Base-by-base conservation (phyloP, 64 coral and sea anemone species). In the Cladopsammia gracilis region DNA sequence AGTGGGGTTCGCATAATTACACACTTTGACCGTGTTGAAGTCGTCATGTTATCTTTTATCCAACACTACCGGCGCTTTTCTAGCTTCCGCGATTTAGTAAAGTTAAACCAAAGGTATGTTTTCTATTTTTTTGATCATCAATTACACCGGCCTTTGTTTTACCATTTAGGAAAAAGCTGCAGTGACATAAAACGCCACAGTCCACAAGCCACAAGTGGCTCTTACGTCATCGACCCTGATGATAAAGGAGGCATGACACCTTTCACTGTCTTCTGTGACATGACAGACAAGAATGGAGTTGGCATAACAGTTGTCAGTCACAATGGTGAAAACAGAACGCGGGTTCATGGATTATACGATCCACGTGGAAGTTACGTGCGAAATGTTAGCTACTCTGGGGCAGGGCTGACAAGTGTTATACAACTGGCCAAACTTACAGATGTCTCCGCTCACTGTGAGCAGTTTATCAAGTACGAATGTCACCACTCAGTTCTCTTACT, bases 281-380 rank as follows among this genome's bases (percentile, higher is more conserved):
- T 84, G 90, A 75, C 64, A 72, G 79, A 92, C 90, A 84, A 92
- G 90, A 69, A 62, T 23, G 65, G 48, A 3, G 81, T 86, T n/a
- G 90, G 90, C 2, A 59, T 92, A 47, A 92, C 90, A 26, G 80
- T 86, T 57, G 10, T 92, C n/a, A 86, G 80, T 92, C 81, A 75
- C 84, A 81, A 92, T 46, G 86, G 90, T 25, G 90, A 92, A 58
- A 53, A 70, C 43, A 92, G 81, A 48, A 86, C 70, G 11, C 50
- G 75, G 5, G 90, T 92, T 4, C 9, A 86, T 92, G 90, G 90
- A 11, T 64, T 10, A 34, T 34, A 34, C 42, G 11, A 83, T 3
- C 7, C 16, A 1, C 10, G 6, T 2, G 80, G 80, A 6, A 47
- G 13, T 50, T 83, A 83, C 25, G 7, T 1, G 4, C 80, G 80